phyloP scores from a whole-genome alignment of 2,113 vertebrate genomes.

The Ammospiza nelsoni region DNA sequence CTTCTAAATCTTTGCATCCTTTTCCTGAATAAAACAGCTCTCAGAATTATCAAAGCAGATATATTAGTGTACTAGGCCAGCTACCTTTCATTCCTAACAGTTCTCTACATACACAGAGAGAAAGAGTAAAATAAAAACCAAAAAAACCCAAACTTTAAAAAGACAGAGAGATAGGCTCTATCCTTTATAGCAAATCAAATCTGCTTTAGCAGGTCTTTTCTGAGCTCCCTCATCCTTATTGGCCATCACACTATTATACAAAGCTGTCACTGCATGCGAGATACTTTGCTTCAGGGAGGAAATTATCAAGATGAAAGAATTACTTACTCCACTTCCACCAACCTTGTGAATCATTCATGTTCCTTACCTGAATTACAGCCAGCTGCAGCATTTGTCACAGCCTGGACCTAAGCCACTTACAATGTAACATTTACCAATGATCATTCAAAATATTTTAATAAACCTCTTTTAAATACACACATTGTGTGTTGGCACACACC shows the following conservation, averaged over 20 bases:
- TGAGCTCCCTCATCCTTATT: background rate
- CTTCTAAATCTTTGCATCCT: slow-evolving; percentile 9
- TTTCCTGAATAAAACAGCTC: slow-evolving; percentile 40
- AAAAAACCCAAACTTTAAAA: background rate
- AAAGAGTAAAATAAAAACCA: background rate
- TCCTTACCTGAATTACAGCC: slow-evolving; percentile 36
- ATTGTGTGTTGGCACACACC: background rate
- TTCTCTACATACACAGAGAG: background rate
- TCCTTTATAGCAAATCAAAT: slow-evolving; percentile 3
- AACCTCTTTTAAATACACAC: background rate
- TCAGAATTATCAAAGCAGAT: slow-evolving; percentile 8
- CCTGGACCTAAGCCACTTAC: background rate
- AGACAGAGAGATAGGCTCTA: background rate
- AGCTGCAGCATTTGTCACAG: slow-evolving; percentile 17
- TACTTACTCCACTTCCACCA: slow-evolving; percentile 47
- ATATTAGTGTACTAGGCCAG: slow-evolving; percentile 6
- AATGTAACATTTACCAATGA: background rate
- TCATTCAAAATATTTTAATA: slow-evolving; percentile 26
- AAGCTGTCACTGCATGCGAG: slow-evolving; percentile 14
- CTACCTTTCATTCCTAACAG: background rate
- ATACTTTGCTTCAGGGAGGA: slow-evolving; percentile 39
- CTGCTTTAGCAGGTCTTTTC: background rate
- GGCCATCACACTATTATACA: slow-evolving; percentile 39
- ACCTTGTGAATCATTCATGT: slow-evolving; percentile 57
- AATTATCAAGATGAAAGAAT: slow-evolving; percentile 59